Evolutionary conservation across 2,797 vertebrate species (phyloP).

Genomic region (Dermochelys coriacea): DNA sequence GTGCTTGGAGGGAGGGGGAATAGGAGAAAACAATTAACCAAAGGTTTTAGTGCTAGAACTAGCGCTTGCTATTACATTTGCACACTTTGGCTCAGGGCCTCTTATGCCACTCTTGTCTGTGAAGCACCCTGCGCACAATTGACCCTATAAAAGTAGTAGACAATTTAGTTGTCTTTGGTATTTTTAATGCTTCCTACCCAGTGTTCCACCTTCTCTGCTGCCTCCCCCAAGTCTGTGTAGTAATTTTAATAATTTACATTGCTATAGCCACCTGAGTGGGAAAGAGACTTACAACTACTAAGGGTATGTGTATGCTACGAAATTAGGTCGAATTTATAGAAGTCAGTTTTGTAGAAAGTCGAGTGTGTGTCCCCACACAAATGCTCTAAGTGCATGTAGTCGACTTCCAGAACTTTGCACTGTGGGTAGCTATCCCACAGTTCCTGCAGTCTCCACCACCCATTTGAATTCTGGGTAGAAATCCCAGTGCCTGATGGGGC

Average conservation of each 20-base stretch:
- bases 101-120: background rate
- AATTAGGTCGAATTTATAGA: too few species aligned
- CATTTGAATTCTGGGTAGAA: too few species aligned
- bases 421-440: too few species aligned
- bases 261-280: background rate
- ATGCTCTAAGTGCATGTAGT: too few species aligned
- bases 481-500: too few species aligned
- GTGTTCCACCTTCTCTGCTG: background rate
- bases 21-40: slow-evolving; percentile 27
- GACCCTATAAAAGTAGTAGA: background rate
- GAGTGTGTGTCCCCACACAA: too few species aligned
- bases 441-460: too few species aligned
- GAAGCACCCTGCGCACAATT: slow-evolving; percentile 14
- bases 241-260: slow-evolving; percentile 2
- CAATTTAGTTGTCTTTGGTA: background rate
- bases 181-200: slow-evolving; percentile 1
- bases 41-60: background rate
- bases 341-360: too few species aligned
- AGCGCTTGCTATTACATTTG: slow-evolving; percentile 28
- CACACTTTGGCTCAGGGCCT: background rate
- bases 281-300: background rate
- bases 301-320: too few species aligned
- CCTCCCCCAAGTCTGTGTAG: background rate
- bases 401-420: too few species aligned
- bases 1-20: slow-evolving; percentile 37